These are phyloP conservation scores for Nephrotoma flavescens DNA, from an alignment of 2,888 invertebrate species.

Conservation along the genomic window DNA sequence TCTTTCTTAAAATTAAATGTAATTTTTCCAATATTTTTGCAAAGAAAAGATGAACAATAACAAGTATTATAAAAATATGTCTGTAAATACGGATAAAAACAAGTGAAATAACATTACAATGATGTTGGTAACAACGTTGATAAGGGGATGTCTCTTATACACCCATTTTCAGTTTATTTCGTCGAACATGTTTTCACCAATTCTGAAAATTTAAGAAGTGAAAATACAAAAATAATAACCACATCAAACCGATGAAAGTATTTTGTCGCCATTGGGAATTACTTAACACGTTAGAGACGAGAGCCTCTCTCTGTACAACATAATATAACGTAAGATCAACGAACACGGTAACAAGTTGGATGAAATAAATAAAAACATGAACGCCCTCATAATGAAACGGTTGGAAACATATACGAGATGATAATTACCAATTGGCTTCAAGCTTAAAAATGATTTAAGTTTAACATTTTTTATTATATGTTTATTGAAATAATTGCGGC, in stretches of 20 bases:
- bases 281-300: not conserved
- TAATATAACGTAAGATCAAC: not conserved
- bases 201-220: not conserved
- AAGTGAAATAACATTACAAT: not conserved
- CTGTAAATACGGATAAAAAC: not conserved
- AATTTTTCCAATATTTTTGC: not conserved
- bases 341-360: not conserved
- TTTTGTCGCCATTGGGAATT: not conserved
- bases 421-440: slow-evolving; percentile 1
- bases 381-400: not conserved
- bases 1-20: not conserved
- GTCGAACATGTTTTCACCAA: not conserved
- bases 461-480: not conserved
- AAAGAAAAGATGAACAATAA: not conserved
- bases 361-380: not conserved
- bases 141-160: not conserved
- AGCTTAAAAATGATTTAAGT: not conserved
- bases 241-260: not conserved
- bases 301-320: not conserved
- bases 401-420: not conserved
- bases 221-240: not conserved
- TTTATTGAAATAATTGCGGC: not conserved
- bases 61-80: not conserved
- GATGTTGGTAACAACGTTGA: not conserved
- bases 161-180: not conserved